These are phyloP conservation scores for Siniperca knerii DNA, from an alignment of 2,113 vertebrate genomes.

Conservation along the genomic window DNA sequence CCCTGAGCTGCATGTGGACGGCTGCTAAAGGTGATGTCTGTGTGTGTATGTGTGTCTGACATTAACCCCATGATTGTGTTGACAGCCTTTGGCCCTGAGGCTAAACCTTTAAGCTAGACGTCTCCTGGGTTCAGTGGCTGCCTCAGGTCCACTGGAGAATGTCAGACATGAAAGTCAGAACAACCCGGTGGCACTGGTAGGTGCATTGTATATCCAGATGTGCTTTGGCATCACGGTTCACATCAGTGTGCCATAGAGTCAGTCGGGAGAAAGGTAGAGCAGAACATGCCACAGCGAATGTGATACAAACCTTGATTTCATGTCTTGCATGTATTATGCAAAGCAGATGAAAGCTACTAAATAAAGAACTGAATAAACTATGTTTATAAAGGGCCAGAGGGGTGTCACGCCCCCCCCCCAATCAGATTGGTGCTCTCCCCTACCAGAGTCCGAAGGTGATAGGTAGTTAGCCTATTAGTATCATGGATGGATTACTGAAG, in stretches of 20 bases:
- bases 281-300: not conserved
- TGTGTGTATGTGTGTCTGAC: constrained; percentile 55
- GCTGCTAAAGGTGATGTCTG: constrained; percentile 38
- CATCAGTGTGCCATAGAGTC: constrained; percentile 1
- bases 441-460: not conserved
- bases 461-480: too few relatives aligned
- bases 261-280: constrained; percentile 14
- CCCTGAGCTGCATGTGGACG: constrained; percentile 22
- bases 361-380: not conserved
- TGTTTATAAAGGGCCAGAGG: not conserved
- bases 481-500: too few relatives aligned
- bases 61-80: constrained; percentile 61
- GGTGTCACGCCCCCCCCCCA: not conserved
- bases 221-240: constrained; percentile 18
- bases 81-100: constrained; percentile 57
- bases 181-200: constrained; percentile 21
- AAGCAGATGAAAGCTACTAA: not conserved
- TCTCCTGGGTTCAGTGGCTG: constrained; percentile 56
- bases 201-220: constrained; percentile 29
- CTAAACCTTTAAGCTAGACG: constrained; percentile 41
- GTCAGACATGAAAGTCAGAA: constrained; percentile 55
- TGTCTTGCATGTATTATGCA: constrained; percentile 1
- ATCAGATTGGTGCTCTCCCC: too few relatives aligned
- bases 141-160: constrained; percentile 53
- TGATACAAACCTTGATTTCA: not conserved